Evolutionary conservation across 2,113 vertebrate species (phyloP).

Genomic region (Labeo catla): DNA sequence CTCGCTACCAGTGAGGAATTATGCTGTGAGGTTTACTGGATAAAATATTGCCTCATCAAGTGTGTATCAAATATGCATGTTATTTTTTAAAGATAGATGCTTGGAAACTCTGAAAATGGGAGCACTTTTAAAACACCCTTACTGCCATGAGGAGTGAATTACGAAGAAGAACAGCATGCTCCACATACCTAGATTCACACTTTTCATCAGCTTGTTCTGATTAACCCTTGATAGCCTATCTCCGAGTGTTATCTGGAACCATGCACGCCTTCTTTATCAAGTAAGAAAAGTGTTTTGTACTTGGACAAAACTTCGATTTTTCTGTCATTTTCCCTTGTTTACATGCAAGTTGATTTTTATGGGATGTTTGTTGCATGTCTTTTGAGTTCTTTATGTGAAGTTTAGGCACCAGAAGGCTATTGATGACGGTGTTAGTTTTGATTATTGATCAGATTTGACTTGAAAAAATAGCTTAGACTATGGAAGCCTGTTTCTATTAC

Average conservation of each 20-base stretch:
- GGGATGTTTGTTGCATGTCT: background rate
- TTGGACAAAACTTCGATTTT: background rate
- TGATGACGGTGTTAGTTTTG: background rate
- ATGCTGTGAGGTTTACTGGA: background rate
- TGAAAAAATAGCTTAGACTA: background rate
- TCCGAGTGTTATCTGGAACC: background rate
- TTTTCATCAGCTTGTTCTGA: constrained; percentile 14
- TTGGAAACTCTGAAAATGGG: constrained; percentile 44
- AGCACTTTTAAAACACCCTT: constrained; percentile 6
- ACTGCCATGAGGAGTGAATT: constrained; percentile 21
- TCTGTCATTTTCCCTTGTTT: background rate
- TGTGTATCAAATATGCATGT: background rate
- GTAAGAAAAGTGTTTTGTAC: background rate
- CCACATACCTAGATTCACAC: constrained; percentile 51
- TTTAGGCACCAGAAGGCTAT: background rate
- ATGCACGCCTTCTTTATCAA: constrained; percentile 14
- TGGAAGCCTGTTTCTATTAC: background rate
- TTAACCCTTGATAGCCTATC: constrained; percentile 6
- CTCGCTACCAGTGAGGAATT: background rate
- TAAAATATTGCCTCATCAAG: background rate
- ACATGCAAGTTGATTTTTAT: background rate
- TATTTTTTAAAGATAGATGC: background rate
- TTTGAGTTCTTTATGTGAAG: background rate
- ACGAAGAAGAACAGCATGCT: constrained; percentile 52
- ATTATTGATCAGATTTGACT: background rate